Conservation (phyloP, 2,113 vertebrate species). For the Dipodomys spectabilis region DNA sequence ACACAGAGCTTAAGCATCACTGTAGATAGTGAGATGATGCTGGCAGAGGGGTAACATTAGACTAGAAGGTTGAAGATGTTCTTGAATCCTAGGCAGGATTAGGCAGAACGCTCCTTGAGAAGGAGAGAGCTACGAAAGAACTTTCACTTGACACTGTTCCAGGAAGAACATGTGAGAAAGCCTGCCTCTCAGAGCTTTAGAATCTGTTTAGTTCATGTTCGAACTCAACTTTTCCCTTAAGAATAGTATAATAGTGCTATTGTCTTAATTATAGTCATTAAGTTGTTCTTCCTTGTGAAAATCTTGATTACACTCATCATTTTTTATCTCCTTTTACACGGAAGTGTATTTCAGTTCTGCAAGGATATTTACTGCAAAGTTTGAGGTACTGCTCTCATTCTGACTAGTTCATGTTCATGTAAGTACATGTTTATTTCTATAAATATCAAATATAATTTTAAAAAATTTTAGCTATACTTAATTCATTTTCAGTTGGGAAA, state of each 20-base stretch:
- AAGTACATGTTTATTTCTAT: background rate
- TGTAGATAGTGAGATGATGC: background rate
- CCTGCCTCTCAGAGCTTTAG: background rate
- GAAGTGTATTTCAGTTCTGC: background rate
- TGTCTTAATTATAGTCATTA: background rate
- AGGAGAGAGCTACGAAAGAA: background rate
- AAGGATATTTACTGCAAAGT: background rate
- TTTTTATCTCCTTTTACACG: background rate
- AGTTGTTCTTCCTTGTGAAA: background rate
- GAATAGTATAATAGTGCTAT: background rate
- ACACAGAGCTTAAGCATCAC: background rate
- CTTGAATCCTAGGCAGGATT: background rate
- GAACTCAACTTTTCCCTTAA: background rate
- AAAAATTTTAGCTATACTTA: background rate
- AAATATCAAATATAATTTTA: background rate
- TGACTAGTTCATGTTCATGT: background rate
- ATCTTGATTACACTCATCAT: background rate
- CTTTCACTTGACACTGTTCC: background rate
- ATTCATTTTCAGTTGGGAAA: background rate
- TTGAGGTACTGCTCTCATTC: background rate
- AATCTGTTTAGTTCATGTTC: background rate
- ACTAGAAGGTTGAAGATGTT: background rate
- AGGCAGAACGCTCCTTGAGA: background rate
- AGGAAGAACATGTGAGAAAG: background rate
- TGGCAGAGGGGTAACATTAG: background rate